phyloP scores from a whole-genome alignment of 2,797 vertebrate genomes.

The Enteromius fasciolatus region DNA sequence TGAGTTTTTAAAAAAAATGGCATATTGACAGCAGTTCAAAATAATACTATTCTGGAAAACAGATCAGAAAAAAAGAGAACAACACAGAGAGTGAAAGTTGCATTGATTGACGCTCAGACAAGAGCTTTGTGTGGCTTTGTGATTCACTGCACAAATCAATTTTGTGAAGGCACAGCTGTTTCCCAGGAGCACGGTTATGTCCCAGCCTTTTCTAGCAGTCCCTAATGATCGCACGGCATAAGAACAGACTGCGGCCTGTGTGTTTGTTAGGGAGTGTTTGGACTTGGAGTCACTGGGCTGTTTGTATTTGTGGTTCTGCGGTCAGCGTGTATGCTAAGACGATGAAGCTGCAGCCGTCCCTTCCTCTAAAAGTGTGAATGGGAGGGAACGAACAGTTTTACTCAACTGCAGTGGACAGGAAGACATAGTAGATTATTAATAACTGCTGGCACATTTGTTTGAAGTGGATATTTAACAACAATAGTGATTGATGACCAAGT shows the following conservation, averaged over 20 bases:
- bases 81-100: slow-evolving; percentile 1
- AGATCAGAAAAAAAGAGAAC: background rate
- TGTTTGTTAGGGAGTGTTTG: slow-evolving; percentile 37
- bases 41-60: background rate
- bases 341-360: slow-evolving; percentile 32
- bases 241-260: slow-evolving; percentile 8
- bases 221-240: slow-evolving; percentile 20
- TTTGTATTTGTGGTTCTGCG: slow-evolving; percentile 39
- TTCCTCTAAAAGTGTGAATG: slow-evolving; percentile 26
- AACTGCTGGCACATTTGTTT: slow-evolving; percentile 23
- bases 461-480: slow-evolving; percentile 1
- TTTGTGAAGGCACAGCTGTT: slow-evolving; percentile 34
- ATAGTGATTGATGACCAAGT: slow-evolving; percentile 13
- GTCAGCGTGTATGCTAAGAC: slow-evolving; percentile 32
- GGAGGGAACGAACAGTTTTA: slow-evolving; percentile 1
- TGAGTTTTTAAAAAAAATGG: background rate
- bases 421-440: slow-evolving; percentile 29
- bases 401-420: slow-evolving; percentile 2
- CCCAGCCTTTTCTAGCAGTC: slow-evolving; percentile 14
- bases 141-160: slow-evolving; percentile 38
- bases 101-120: slow-evolving; percentile 21
- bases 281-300: slow-evolving; percentile 28
- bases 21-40: background rate
- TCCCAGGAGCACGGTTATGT: slow-evolving; percentile 27
- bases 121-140: slow-evolving; percentile 30